Base-by-base conservation (phyloP, 1,140 invertebrate genomes). In the Drosophila bocki region DNA sequence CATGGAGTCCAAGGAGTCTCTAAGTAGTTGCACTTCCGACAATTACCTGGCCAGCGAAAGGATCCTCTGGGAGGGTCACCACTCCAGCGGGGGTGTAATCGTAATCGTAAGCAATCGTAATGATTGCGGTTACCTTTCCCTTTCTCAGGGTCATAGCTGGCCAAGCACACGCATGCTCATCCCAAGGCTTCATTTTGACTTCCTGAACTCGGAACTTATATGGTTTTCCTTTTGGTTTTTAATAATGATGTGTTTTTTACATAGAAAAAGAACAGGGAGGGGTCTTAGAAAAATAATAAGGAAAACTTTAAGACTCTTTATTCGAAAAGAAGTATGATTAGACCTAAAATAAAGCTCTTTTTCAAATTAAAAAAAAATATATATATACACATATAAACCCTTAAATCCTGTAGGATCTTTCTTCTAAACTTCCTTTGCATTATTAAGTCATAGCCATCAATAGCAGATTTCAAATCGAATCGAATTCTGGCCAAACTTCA, bases 21-120 rank as follows among this genome's bases (percentile, higher is more conserved):
- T 75, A 80, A 88, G 84, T 84, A 80, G 77, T 75, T 88, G 69
- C 69, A 87, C 84, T 88, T 87, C 83, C 83, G 80, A 84, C 83
- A 87, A 88, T 87, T 86, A 86, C 74, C 53, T 45, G 47, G 54
- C 58, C 19, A 39, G 17, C 33, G 17, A 42, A 15, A 22, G 68
- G 51, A 57, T 69, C 13, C 12, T 56, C 8, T 4, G 35, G 33
- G 35, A 13, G 56, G 22, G 26, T 17, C 8, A 58, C 39, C 33
- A 7, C 54, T 42, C 42, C 45, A 53, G 79, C 75, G 79, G 50
- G 79, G 65, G 80, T 61, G 63, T 67, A 62, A 19, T 67, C 22
- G 67, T 22, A 13, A 19, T 68, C 48, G 84, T 78, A 88, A 90
- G 67, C 29, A 13, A 19, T 56, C 48, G 84, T 78, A 88, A 88